Evolutionary conservation across 1,140 invertebrate species (phyloP), one percentile per base, ranked within the genome.

Genomic region (Solen grandis): DNA sequence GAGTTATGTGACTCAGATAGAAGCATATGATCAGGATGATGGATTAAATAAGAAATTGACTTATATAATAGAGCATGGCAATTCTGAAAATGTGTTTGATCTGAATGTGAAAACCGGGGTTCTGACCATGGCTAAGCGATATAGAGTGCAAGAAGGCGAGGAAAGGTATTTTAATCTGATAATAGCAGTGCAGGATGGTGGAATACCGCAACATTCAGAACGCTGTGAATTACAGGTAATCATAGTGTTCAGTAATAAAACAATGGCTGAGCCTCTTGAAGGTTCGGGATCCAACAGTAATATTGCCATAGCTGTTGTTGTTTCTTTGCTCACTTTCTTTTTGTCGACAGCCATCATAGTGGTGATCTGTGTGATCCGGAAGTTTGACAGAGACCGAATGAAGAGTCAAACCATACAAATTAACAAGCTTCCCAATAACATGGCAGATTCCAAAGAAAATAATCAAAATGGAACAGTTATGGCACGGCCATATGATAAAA

Each of bases 11-110:
- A 85, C 85, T 10, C 73, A 77, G 33, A 76, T 90, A 13, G 79
- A 94, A 63, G 98, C 98, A 1, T 94, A 94, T 2, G 98, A 99
- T 91, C 93, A 93, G 46, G 98, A 99, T 88, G 93, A 94, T 78
- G 91, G 97, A 0, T 95, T 96, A 0, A 99, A 99, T 90, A 97
- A 96, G 5, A 95, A 97, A 92, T 93, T 99, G 2, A 91, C 95
- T 3, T 99, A 98, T 90, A 93, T 94, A 70, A 97, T 99, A 82
- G 95, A 95, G 0, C 95, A 95, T 35, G 97, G 97, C 22, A 97
- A 98, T 90, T 94, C 95, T 52, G 92, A 94, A 1, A 94, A 96
- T 78, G 88, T 93, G 36, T 99, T 99, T 92, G 65, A 78, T 19
- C 52, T 90, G 19, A 79, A 86, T 66, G 60, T 76, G 2, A 68